Base-by-base conservation (phyloP, 2,888 invertebrate genomes). In the Philereme transversata region DNA sequence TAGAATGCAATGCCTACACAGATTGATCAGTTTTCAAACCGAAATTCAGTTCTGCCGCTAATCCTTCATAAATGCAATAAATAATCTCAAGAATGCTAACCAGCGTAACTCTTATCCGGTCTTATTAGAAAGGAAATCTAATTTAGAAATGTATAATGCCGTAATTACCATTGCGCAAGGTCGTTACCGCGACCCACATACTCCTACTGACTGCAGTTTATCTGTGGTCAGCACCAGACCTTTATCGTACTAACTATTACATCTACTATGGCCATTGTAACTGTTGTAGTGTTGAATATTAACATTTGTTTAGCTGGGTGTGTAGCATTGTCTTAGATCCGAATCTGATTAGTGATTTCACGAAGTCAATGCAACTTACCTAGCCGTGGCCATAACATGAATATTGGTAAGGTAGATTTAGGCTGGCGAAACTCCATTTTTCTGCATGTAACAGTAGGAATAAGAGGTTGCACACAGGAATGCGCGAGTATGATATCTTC, bases 81-180 rank as follows among this genome's bases (percentile, higher is more conserved):
- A 22, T 22, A 22, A 22, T 22, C 22, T 22, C 22, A 22, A 22
- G 22, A 22, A 22, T 22, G 3, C 22, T 1, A 38, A 38, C 36
- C 48, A 35, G 35, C 43, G 22, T 11, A 34, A 48, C 33, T 44
- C 11, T 36, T 36, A 7, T 45, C 38, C 33, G 35, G 7, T 45
- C 46, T 51, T 63, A 50, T 57, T 63, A 52, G 52, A 65, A 65
- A 52, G 67, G 60, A 67, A 59, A 61, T 63, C 40, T 54, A 50
- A 62, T 62, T 61, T 51, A 60, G 65, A 62, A 57, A 57, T 56
- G 62, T 60, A 46, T 52, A 56, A 40, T 34, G 56, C 54, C 63
- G 50, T 67, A 66, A 65, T 67, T 60, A 63, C 59, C 47, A 49
- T 75, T 74, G 69, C 69, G 66, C 71, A 77, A 78, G 63, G 50